Conservation (phyloP, 2,113 vertebrate genomes). For the Raja brachyura region DNA sequence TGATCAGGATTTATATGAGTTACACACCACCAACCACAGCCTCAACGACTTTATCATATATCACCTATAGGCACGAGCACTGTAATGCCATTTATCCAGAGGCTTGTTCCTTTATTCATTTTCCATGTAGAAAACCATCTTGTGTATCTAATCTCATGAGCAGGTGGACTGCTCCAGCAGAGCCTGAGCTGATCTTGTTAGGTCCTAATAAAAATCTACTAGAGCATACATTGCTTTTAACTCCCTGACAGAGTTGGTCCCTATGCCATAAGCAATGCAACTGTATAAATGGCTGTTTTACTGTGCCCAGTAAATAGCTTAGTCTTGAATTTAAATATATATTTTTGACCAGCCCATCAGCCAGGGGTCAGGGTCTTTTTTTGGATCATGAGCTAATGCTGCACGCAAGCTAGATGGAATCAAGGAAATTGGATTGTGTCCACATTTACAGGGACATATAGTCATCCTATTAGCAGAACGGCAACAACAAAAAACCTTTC, state of each 20-base stretch:
- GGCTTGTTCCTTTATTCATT: neutral
- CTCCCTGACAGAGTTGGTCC: slow-evolving; percentile 8
- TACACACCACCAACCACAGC: neutral
- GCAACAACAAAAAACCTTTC: slow-evolving; percentile 71
- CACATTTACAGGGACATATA: slow-evolving; percentile 81
- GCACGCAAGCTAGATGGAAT: slow-evolving; percentile 90
- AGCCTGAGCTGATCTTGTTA: slow-evolving; percentile 30
- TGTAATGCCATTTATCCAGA: slow-evolving; percentile 19
- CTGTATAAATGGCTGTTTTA: slow-evolving; percentile 29
- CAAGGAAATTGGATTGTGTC: slow-evolving; percentile 97
- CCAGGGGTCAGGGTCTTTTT: slow-evolving; percentile 71
- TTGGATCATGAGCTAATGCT: slow-evolving; percentile 74
- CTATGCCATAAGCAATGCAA: neutral
- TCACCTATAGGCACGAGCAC: neutral
- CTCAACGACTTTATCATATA: neutral
- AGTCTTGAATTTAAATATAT: slow-evolving; percentile 42
- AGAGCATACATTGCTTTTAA: slow-evolving; percentile 24
- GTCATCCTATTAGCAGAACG: slow-evolving; percentile 83
- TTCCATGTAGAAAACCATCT: slow-evolving; percentile 29
- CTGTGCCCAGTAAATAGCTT: slow-evolving; percentile 39
- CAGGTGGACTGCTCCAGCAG: neutral
- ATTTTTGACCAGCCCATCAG: slow-evolving; percentile 52
- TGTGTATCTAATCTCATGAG: slow-evolving; percentile 32
- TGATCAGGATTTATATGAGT: neutral
- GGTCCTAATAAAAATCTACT: slow-evolving; percentile 25